Evolutionary conservation across 2,888 invertebrate genomes (phyloP), one percentile per base, ranked within the genome.

Genomic region (Thecophora atra): DNA sequence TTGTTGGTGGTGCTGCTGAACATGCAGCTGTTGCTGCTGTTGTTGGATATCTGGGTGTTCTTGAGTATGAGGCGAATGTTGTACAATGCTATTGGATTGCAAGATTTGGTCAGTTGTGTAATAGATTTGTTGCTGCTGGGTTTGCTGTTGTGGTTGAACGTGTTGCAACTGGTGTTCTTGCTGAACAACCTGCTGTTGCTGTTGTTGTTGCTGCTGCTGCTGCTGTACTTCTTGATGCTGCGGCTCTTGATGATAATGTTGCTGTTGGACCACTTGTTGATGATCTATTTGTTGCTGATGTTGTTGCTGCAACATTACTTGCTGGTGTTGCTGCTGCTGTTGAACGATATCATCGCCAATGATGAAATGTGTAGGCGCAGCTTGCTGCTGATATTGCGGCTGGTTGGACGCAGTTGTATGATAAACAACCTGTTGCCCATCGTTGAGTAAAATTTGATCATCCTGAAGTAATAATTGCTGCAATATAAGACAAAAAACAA

Each of bases 361-460:
- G 28, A 79, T 62, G 69, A 77, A 75, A 71, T 79, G 71, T 42
- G 78, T 75, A 72, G 77, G 71, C 72, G 74, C 2, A 65, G 75
- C 60, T 76, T 78, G 80, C 30, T 80, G 81, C 52, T 79, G 77
- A 21, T 80, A 80, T 70, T 79, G 81, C 17, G 66, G 74, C 58
- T 83, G 81, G 0, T 80, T 78, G 15, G 80, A 77, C 13, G 80
- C 77, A 8, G 82, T 72, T 13, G 85, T 81, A 72, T 86, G 86
- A 72, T 87, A 86, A 6, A 86, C 84, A 66, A 89, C 86, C 78
- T 88, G 87, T 76, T 87, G 88, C 71, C 79, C 81, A 60, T 58
- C 87, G 77, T 88, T 88, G 26, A 88, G 82, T 69, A 88, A 84
- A 80, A 87, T 84, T 67, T 87, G 84, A 77, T 85, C 84, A 1